A percentile compares a stretch with the other conserved stretches of the same genome.
These are phyloP conservation scores for Drosophila sordidula DNA, from an alignment of 2,888 invertebrate species.

Conservation along the genomic window DNA sequence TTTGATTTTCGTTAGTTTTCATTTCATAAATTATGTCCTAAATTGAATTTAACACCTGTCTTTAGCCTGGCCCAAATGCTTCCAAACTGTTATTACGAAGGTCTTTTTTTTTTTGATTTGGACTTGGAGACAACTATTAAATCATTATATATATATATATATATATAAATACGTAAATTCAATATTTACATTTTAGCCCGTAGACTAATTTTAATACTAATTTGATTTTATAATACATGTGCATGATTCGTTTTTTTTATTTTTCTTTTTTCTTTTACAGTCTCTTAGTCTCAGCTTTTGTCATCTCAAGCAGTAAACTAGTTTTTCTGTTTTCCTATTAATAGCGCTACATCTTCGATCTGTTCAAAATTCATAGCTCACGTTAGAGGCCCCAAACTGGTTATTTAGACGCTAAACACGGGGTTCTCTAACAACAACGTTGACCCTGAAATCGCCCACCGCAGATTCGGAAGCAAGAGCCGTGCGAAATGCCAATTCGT, in stretches of 20 bases:
- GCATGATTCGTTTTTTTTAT: constrained; percentile 15
- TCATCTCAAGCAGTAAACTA: constrained; percentile 24
- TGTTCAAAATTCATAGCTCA: constrained; percentile 1
- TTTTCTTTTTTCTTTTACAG: constrained; percentile 1
- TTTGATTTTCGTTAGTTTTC: too few species aligned
- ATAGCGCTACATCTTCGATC: background rate
- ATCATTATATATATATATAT: background rate
- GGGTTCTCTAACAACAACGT: constrained; percentile 5
- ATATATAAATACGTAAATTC: background rate
- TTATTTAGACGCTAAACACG: constrained; percentile 4
- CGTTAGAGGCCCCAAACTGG: constrained; percentile 1
- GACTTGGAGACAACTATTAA: background rate
- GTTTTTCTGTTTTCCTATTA: constrained; percentile 10
- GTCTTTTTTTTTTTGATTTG: background rate
- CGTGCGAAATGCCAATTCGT: constrained; percentile 16
- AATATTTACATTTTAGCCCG: constrained; percentile 1
- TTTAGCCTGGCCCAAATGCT: too few species aligned
- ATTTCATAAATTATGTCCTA: too few species aligned
- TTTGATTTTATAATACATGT: constrained; percentile 20
- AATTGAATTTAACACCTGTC: too few species aligned
- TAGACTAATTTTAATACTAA: constrained; percentile 16
- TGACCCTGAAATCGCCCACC: constrained; percentile 22
- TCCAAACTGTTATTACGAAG: background rate
- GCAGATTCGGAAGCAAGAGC: constrained; percentile 1
- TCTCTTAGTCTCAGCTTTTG: constrained; percentile 15